Evolutionary conservation across 2,113 vertebrate genomes (phyloP), one percentile per base, ranked within the genome.

Genomic region (Oncorhynchus nerka): DNA sequence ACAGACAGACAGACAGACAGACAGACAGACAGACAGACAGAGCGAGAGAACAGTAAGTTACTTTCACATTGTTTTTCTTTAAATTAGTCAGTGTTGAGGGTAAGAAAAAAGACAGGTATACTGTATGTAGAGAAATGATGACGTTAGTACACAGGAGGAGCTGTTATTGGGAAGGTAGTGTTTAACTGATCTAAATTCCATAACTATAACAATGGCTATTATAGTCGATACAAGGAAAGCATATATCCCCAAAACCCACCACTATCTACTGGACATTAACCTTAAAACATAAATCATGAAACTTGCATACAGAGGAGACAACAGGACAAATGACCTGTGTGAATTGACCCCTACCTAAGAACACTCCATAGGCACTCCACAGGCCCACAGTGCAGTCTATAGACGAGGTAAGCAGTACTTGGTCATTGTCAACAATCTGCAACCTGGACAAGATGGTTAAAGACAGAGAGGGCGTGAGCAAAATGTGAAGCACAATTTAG

Each of bases 341-440:
- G n/a, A 62, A 19, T 62, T 22, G 73, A n/a, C 61, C 69, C 86
- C 76, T 79, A 94, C 87, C 93, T 70, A 90, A 86, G 77, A 90
- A 92, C 3, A 91, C 87, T 74, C 93, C 88, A 2, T 81, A 55
- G 59, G 71, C 55, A 28, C 87, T 92, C 93, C 93, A 94, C 5
- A 95, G 86, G 1, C 55, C 76, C 66, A 94, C 91, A 0, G 91
- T 93, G 82, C 28, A 49, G 77, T 92, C 93, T 3, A 68, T 30
- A 13, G 94, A 93, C 5, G 85, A 92, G 0, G 90, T 93, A 61
- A 96, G 91, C 70, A 95, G 81, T 85, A 89, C 75, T 78, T 85
- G 86, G 70, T 93, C 91, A 83, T 84, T 87, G 82, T 93, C 90
- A 78, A 89, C 86, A 79, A 94, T 79, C 77, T 95, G 90, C 81